Evolutionary conservation across 2,113 vertebrate species (phyloP).

Genomic region (Pimephales promelas): DNA sequence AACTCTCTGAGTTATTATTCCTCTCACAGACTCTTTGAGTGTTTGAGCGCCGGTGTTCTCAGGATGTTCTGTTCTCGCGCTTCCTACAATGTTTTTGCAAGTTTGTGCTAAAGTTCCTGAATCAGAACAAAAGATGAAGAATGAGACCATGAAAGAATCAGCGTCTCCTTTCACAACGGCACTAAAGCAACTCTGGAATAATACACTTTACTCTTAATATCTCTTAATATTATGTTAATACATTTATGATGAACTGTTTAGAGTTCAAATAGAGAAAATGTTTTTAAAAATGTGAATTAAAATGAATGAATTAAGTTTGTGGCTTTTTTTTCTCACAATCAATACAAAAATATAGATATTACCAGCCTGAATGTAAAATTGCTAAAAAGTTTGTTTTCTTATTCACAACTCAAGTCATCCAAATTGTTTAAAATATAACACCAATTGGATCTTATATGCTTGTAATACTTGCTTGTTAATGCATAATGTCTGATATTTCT

Average conservation of each 20-base stretch:
- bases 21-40: conserved; percentile 63
- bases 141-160: neutral
- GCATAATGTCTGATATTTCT: neutral
- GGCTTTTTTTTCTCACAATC: no score
- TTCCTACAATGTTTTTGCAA: no score
- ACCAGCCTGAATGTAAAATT: neutral
- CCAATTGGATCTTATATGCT: neutral
- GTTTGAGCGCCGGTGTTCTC: neutral
- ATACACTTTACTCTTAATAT: neutral
- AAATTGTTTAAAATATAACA: neutral
- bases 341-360: neutral
- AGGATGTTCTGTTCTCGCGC: conserved; percentile 42
- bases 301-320: no score
- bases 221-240: no score
- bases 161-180: neutral
- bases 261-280: neutral
- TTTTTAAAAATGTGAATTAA: neutral
- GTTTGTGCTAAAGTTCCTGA: neutral
- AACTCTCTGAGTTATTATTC: conserved; percentile 61
- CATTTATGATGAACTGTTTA: neutral
- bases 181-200: neutral
- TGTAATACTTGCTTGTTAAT: neutral
- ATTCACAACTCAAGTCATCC: neutral
- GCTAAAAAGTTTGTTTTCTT: neutral
- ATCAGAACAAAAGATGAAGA: conserved; percentile 22